Evolutionary conservation across 2,797 vertebrate species (phyloP).

Genomic region (Danio choprae): DNA sequence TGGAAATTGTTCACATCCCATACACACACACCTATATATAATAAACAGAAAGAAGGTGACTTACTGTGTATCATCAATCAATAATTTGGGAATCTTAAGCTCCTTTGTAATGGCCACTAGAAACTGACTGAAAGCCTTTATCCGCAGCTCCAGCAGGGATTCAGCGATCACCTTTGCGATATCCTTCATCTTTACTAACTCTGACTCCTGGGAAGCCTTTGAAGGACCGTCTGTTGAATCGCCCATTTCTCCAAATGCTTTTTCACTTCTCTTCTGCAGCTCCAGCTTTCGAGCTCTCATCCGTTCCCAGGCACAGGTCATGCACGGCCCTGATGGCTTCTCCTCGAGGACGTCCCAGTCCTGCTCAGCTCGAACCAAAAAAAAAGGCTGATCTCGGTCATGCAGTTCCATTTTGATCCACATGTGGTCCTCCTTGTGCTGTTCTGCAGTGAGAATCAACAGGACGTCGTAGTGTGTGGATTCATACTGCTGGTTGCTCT

Average conservation of each 20-base stretch:
- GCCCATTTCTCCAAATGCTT: constrained; percentile 9
- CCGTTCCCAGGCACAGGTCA: constrained; percentile 66
- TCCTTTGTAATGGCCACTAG: constrained; percentile 55
- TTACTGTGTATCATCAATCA: constrained; percentile 47
- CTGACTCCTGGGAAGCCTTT: background rate
- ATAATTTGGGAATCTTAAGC: constrained; percentile 32
- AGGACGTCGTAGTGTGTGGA: constrained; percentile 51
- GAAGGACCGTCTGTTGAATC: background rate
- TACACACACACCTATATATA: no score
- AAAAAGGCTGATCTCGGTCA: constrained; percentile 55
- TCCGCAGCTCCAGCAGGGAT: constrained; percentile 53
- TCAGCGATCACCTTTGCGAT: constrained; percentile 40
- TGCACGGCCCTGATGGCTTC: constrained; percentile 58
- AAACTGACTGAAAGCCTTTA: constrained; percentile 60
- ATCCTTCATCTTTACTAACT: constrained; percentile 49
- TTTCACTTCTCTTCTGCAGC: constrained; percentile 53
- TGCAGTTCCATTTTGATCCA: constrained; percentile 49
- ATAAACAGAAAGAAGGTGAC: constrained; percentile 34
- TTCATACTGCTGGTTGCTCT: background rate
- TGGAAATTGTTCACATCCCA: background rate
- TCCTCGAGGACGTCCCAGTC: constrained; percentile 57
- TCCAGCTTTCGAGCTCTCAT: constrained; percentile 58
- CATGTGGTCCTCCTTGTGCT: constrained; percentile 58
- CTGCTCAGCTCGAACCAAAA: constrained; percentile 54
- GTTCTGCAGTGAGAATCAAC: constrained; percentile 60